Base-by-base conservation (phyloP, 2,113 vertebrate genomes). In the Sula dactylatra region DNA sequence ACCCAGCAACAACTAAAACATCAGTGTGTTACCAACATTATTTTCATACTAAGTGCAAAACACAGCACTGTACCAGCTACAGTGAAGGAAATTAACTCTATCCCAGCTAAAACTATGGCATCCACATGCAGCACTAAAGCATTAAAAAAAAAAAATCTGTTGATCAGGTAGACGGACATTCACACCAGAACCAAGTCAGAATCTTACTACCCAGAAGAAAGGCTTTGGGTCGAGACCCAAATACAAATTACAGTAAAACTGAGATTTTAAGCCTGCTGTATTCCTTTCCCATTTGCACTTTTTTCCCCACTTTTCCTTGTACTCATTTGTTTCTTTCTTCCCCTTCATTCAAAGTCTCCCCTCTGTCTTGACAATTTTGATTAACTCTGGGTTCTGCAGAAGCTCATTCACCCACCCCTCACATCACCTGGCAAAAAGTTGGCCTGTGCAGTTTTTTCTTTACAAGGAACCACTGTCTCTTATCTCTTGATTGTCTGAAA, bases 391-490 rank as follows among this genome's bases (percentile, higher is more conserved):
- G 32, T 59, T 80, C 67, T 76, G 32, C 61, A 55, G 90, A 54
- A 70, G 10, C 40, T 54, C 31, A 0, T 61, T 49, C 40, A 38
- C 32, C 27, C 65, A 34, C 34, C 16, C 13, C 13, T 14, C 55
- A 5, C 31, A 26, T 34, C 19, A 9, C 42, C 78, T 47, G 31
- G 44, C 90, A 44, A 49, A 80, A 64, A 11, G 9, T 6, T 49
- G 40, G 8, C 10, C 0, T 11, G 17, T 24, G 27, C 18, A 13
- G 20, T 61, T 54, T n/a, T 55, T n/a, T n/a, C 50, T 47, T 52
- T 10, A 54, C 1, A 0, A 80, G 67, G 61, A 95, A n/a, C 31
- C 27, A 11, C 9, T 1, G 0, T 15, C 38, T 64, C 55, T 52
- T 44, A 55, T 45, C 45, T 70, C 50, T 13, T 13, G 32, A 49